Percentiles rank a stretch among this genome's conserved stretches.
Evolutionary conservation across 2,888 invertebrate genomes (phyloP).

Genomic region (Eulithis prunata): DNA sequence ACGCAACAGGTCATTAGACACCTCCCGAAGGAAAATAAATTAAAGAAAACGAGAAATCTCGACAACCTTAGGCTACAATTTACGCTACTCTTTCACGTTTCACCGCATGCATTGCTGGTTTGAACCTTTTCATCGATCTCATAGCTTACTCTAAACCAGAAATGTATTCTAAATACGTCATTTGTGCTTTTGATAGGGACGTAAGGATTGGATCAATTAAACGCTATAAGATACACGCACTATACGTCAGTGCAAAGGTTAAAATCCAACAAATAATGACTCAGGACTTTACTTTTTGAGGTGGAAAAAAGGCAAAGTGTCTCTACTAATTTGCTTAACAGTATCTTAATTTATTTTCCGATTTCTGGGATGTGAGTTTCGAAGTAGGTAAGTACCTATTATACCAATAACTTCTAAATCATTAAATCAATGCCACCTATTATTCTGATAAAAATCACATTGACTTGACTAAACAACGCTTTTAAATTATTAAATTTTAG

Average conservation of each 20-base stretch:
- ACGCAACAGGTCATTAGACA: conserved; percentile 83
- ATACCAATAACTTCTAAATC: not conserved
- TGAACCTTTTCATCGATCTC: not conserved
- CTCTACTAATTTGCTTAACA: conserved; percentile 57
- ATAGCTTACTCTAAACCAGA: conserved; percentile 24
- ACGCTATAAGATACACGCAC: conserved; percentile 72
- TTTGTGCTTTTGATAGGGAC: conserved; percentile 46
- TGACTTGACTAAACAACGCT: not conserved
- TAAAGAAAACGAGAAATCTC: conserved; percentile 81
- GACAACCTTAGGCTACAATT: conserved; percentile 62
- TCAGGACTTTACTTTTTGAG: conserved; percentile 63
- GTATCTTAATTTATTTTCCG: conserved; percentile 51
- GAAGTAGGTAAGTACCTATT: too few species aligned
- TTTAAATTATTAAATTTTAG: not conserved
- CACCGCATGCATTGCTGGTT: conserved; percentile 43
- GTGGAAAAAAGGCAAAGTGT: conserved; percentile 53
- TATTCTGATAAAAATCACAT: conserved; percentile 1
- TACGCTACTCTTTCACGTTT: conserved; percentile 33
- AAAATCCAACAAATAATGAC: conserved; percentile 75
- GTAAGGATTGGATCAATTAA: conserved; percentile 69
- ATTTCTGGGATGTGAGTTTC: not conserved
- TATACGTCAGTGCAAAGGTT: conserved; percentile 68
- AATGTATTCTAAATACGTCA: conserved; percentile 42
- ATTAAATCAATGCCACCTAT: not conserved
- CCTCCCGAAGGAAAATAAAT: conserved; percentile 81